Percentiles rank a stretch among this genome's conserved stretches.
These are phyloP conservation scores for Cotesia glomerata DNA, from an alignment of 1,140 invertebrate genomes.

Conservation along the genomic window DNA sequence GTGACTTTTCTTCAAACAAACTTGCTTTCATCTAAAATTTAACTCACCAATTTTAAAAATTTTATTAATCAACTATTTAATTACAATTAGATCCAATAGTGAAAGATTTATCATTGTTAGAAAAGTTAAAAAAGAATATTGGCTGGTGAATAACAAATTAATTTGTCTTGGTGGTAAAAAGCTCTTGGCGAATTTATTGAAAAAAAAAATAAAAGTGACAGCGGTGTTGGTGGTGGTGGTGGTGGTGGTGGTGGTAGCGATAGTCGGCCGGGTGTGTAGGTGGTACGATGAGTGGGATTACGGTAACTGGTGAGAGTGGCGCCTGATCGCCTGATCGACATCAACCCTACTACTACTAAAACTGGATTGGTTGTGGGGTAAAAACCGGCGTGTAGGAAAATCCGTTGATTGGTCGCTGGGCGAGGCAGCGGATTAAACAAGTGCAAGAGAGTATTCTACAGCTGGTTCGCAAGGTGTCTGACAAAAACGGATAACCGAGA, in stretches of 20 bases:
- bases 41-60: too few relatives aligned
- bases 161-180: neutral
- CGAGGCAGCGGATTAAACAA: constrained; percentile 51
- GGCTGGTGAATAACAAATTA: neutral
- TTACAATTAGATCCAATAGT: neutral
- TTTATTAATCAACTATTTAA: too few relatives aligned
- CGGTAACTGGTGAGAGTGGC: constrained; percentile 10
- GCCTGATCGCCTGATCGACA: constrained; percentile 21
- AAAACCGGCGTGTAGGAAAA: constrained; percentile 39
- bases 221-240: neutral
- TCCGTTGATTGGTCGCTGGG: constrained; percentile 55
- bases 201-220: neutral
- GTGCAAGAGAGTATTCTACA: constrained; percentile 35
- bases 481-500: constrained; percentile 37
- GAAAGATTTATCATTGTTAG: neutral
- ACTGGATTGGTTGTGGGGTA: constrained; percentile 48
- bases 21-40: constrained; percentile 3
- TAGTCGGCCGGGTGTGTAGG: neutral
- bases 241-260: neutral
- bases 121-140: neutral
- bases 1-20: constrained; percentile 21
- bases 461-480: constrained; percentile 28
- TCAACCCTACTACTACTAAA: constrained; percentile 21
- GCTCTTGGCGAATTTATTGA: constrained; percentile 14
- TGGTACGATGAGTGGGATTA: neutral